Conservation (phyloP, 2,888 invertebrate species). For the Drosophila borborema region DNA sequence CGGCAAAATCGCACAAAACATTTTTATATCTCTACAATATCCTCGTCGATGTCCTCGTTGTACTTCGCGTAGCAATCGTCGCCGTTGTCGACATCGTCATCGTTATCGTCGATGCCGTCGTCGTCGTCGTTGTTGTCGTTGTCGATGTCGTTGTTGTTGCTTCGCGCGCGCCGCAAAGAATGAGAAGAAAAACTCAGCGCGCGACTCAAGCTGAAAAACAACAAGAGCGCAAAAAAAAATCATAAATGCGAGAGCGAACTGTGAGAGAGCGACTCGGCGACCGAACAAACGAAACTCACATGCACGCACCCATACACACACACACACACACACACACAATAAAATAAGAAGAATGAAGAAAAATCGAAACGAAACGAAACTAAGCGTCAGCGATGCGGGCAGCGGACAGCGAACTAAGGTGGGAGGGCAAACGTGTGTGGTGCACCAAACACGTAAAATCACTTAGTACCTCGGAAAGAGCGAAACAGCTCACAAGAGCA, state of each 20-base stretch:
- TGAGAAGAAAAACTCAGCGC: conserved; percentile 76
- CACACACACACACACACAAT: not conserved
- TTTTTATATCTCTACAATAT: conserved; percentile 82
- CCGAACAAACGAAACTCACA: conserved; percentile 30
- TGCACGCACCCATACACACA: not conserved
- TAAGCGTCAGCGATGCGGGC: conserved; percentile 29
- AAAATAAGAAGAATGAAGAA: conserved; percentile 16
- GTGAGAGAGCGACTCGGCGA: conserved; percentile 29
- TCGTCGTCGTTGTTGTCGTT: conserved; percentile 20
- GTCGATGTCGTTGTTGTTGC: conserved; percentile 54
- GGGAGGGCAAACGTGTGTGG: conserved; percentile 70
- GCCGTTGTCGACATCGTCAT: conserved; percentile 56
- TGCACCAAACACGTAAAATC: conserved; percentile 83
- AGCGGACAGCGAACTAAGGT: conserved; percentile 8
- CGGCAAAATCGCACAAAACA: conserved; percentile 83
- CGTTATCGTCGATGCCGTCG: conserved; percentile 52
- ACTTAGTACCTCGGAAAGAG: conserved; percentile 73
- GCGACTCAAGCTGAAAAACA: conserved; percentile 72
- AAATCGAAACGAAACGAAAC: conserved; percentile 51
- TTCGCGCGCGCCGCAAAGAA: conserved; percentile 77
- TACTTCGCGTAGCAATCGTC: conserved; percentile 45
- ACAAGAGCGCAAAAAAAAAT: conserved; percentile 58
- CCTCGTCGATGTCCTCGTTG: conserved; percentile 68
- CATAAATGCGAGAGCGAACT: conserved; percentile 42
- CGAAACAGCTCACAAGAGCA: conserved; percentile 52